These are phyloP conservation scores for Bibio marci DNA, from an alignment of 2,888 invertebrate species.

Conservation along the genomic window DNA sequence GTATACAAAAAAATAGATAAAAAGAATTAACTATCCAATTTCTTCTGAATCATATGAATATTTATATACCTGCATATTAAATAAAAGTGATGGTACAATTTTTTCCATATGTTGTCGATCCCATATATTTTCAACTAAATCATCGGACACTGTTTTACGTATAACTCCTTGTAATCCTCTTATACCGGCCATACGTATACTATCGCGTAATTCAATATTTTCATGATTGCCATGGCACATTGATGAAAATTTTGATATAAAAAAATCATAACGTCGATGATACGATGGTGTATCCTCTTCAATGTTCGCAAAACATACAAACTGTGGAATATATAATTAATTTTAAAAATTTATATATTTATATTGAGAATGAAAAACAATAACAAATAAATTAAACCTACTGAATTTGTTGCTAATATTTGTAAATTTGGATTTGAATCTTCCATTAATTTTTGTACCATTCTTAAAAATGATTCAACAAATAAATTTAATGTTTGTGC, in stretches of 20 bases:
- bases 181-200: conserved; percentile 84
- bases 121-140: conserved; percentile 98
- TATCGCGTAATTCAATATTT: conserved; percentile 51
- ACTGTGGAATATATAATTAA: too few relatives aligned
- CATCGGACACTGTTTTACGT: conserved; percentile 94
- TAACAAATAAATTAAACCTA: conserved; percentile 33
- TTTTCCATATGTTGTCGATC: conserved; percentile 98
- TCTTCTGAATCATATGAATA: too few relatives aligned
- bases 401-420: conserved; percentile 87
- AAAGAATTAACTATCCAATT: not conserved
- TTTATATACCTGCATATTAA: conserved; percentile 96
- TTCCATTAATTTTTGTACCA: conserved; percentile 94
- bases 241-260: conserved; percentile 95
- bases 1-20: too few relatives aligned
- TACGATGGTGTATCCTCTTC: conserved; percentile 99
- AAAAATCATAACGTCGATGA: conserved; percentile 96
- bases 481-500: conserved; percentile 93
- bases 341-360: too few relatives aligned
- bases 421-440: conserved; percentile 89
- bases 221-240: conserved; percentile 90
- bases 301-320: conserved; percentile 97
- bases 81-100: conserved; percentile 93
- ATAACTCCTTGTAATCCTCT: conserved; percentile 89
- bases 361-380: conserved; percentile 15
- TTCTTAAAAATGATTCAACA: conserved; percentile 95